Conservation (phyloP, 2,113 vertebrate species). For the Gobio gobio region DNA sequence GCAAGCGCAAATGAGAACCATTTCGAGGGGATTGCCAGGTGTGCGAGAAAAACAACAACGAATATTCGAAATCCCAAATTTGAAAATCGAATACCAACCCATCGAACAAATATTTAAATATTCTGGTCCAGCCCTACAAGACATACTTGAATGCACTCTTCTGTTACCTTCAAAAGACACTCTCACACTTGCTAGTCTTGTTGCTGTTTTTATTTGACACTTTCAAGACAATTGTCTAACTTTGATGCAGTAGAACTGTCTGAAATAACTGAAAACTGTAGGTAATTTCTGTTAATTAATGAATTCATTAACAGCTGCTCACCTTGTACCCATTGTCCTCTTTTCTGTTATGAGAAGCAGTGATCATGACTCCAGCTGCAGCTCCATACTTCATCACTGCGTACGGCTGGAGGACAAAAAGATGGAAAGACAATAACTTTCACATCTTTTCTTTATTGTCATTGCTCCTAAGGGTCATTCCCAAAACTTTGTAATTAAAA, state of each 20-base stretch:
- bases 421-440: background rate
- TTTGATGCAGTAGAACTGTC: background rate
- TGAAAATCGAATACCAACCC: too few species aligned
- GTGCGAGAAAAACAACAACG: too few species aligned
- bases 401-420: conserved; percentile 80
- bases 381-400: conserved; percentile 86
- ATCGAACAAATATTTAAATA: too few species aligned
- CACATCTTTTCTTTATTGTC: background rate
- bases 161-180: too few species aligned
- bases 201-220: too few species aligned
- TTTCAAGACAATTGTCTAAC: background rate
- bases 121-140: too few species aligned
- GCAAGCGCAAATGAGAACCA: too few species aligned
- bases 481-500: background rate
- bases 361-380: conserved; percentile 94
- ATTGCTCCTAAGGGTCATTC: background rate
- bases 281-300: background rate
- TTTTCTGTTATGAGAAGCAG: conserved; percentile 93
- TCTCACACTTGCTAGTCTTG: too few species aligned
- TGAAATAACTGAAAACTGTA: background rate
- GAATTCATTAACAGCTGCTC: background rate
- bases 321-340: conserved; percentile 99
- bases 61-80: too few species aligned
- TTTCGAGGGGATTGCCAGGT: too few species aligned
- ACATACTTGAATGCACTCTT: too few species aligned